Percentiles rank a stretch among this genome's conserved stretches.
phyloP scores from a whole-genome alignment of 2,113 vertebrate genomes.

The Labeo rohita region DNA sequence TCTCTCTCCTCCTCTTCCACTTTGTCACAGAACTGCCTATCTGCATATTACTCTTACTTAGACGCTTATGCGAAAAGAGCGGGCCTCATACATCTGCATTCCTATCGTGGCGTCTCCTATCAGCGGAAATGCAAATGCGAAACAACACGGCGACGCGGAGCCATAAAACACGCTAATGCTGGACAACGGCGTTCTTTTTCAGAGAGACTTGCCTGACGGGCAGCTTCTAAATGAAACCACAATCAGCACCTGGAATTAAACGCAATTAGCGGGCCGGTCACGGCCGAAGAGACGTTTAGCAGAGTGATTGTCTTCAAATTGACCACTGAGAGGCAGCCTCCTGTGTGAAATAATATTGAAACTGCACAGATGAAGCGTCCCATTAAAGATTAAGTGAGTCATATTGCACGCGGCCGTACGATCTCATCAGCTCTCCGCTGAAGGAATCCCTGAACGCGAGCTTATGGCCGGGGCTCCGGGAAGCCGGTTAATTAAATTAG shows the following conservation, averaged over 20 bases:
- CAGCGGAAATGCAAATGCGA: slow-evolving; percentile 46
- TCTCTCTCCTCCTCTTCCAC: slow-evolving; percentile 51
- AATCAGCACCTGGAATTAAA: slow-evolving; percentile 40
- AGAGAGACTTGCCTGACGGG: not conserved
- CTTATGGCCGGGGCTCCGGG: slow-evolving; percentile 78
- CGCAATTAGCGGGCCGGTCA: slow-evolving; percentile 34
- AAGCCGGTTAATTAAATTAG: slow-evolving; percentile 87
- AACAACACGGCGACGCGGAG: not conserved
- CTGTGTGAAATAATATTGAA: slow-evolving; percentile 51
- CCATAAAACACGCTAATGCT: slow-evolving; percentile 7
- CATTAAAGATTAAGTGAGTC: slow-evolving; percentile 52
- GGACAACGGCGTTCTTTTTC: not conserved
- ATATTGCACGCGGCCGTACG: slow-evolving; percentile 78
- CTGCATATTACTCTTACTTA: slow-evolving; percentile 46
- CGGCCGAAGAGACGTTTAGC: slow-evolving; percentile 42
- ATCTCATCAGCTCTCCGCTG: slow-evolving; percentile 82
- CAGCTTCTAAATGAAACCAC: slow-evolving; percentile 45
- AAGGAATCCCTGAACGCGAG: slow-evolving; percentile 74
- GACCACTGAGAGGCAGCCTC: slow-evolving; percentile 62
- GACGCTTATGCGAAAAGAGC: slow-evolving; percentile 32
- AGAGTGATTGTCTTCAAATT: slow-evolving; percentile 55
- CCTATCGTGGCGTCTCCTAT: slow-evolving; percentile 47
- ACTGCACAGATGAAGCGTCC: slow-evolving; percentile 50
- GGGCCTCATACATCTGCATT: slow-evolving; percentile 46
- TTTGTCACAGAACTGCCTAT: slow-evolving; percentile 46